Conservation (phyloP, 1,140 invertebrate species). For the Pentalonia nigronervosa region DNA sequence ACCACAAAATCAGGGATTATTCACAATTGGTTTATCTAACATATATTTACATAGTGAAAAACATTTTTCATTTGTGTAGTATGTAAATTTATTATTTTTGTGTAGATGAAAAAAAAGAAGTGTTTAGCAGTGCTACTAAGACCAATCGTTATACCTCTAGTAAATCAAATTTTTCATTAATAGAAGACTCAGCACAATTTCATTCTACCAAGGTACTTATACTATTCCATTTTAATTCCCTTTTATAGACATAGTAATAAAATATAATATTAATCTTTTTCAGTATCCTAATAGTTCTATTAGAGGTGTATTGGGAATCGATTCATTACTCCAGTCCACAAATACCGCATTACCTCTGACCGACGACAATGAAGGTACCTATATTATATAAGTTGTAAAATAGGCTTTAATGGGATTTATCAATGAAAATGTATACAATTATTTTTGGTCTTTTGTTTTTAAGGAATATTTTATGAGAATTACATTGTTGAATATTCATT, state of each 20-base stretch:
- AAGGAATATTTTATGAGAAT: conserved; percentile 70
- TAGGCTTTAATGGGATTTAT: neutral
- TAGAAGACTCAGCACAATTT: conserved; percentile 6
- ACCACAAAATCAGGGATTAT: too few relatives aligned
- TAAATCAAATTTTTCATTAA: conserved; percentile 19
- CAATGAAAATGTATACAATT: neutral
- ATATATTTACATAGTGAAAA: neutral
- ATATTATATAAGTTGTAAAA: neutral
- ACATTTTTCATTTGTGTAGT: neutral
- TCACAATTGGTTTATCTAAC: too few relatives aligned
- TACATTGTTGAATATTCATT: conserved; percentile 98
- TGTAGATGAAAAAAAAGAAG: conserved; percentile 34
- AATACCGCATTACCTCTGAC: neutral
- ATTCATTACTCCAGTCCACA: conserved; percentile 11
- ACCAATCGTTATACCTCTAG: neutral
- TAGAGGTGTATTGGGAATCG: neutral
- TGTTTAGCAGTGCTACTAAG: neutral
- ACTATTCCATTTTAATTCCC: neutral
- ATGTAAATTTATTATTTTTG: neutral
- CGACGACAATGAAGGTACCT: neutral
- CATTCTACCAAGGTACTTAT: conserved; percentile 32
- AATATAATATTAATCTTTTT: neutral
- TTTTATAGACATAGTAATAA: neutral
- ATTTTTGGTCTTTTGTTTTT: neutral
- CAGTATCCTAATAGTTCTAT: conserved; percentile 44